Conservation (phyloP, 2,113 vertebrate genomes). For the Alligator sinensis region DNA sequence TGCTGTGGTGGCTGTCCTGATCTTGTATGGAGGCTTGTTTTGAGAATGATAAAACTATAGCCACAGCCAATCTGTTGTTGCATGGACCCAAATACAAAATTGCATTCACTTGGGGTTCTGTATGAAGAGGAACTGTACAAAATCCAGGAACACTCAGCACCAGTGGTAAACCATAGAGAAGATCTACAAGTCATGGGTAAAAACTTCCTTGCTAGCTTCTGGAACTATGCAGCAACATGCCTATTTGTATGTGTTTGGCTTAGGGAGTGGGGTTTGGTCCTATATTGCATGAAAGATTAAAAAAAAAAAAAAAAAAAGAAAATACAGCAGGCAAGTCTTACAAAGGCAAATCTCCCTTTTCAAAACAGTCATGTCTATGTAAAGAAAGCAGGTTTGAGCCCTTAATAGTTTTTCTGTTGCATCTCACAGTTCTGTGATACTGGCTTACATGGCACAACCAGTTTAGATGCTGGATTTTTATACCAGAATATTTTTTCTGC, state of each 20-base stretch:
- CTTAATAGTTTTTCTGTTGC: background rate
- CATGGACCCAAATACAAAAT: background rate
- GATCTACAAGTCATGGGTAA: background rate
- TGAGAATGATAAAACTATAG: too few species aligned
- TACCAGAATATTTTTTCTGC: background rate
- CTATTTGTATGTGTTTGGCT: background rate
- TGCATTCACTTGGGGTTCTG: background rate
- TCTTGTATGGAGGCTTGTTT: background rate
- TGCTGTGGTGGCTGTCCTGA: accelerated
- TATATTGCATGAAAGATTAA: background rate
- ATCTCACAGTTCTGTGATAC: background rate
- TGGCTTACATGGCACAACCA: accelerated
- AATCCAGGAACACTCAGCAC: background rate
- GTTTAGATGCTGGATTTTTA: background rate
- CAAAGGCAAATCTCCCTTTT: background rate
- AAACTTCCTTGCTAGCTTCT: background rate
- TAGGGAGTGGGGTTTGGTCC: background rate
- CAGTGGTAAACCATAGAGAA: background rate
- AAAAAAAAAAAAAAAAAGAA: background rate
- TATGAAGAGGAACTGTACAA: background rate
- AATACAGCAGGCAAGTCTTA: background rate
- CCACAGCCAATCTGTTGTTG: accelerated
- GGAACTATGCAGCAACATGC: background rate
- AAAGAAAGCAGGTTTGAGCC: background rate
- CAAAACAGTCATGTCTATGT: background rate